Conservation (phyloP, 2,797 vertebrate species). For the Typhlichthys eigenmanni region DNA sequence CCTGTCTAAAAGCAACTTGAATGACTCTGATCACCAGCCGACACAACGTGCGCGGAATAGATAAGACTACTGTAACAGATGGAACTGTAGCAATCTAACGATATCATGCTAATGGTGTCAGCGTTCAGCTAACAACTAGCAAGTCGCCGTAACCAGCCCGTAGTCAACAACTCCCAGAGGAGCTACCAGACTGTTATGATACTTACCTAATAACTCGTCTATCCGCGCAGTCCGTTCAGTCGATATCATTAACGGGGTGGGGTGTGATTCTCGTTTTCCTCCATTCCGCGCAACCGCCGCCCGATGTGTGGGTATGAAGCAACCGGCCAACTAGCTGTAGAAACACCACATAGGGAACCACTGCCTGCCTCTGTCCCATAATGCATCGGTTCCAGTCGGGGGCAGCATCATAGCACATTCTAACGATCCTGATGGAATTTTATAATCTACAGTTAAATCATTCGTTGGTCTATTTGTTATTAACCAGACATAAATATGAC, state of each 20-base stretch:
- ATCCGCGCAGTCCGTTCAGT: conserved; percentile 32
- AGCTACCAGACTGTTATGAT: not conserved
- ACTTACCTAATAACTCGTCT: conserved; percentile 53
- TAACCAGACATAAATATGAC: not conserved
- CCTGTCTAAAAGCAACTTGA: not conserved
- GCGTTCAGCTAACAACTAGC: conserved; percentile 50
- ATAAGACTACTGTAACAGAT: too few relatives aligned
- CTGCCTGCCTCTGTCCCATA: conserved; percentile 68
- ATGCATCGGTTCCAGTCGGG: conserved; percentile 60
- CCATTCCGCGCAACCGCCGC: conserved; percentile 49
- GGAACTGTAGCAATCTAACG: too few relatives aligned
- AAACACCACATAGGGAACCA: conserved; percentile 51
- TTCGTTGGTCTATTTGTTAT: not conserved
- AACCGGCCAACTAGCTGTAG: conserved; percentile 39
- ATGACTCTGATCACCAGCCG: not conserved
- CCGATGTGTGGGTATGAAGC: conserved; percentile 40
- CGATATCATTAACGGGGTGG: conserved; percentile 38
- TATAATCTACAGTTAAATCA: not conserved
- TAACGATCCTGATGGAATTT: not conserved
- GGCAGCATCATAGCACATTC: not conserved
- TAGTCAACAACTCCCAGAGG: conserved; percentile 25
- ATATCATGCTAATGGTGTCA: conserved; percentile 53
- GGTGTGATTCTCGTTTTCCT: conserved; percentile 53
- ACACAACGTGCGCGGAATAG: not conserved
- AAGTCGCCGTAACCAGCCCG: conserved; percentile 17